Percentiles rank a stretch among this genome's conserved stretches.
phyloP scores from a whole-genome alignment of 2,797 vertebrate species.

The Labeo calbasu region DNA sequence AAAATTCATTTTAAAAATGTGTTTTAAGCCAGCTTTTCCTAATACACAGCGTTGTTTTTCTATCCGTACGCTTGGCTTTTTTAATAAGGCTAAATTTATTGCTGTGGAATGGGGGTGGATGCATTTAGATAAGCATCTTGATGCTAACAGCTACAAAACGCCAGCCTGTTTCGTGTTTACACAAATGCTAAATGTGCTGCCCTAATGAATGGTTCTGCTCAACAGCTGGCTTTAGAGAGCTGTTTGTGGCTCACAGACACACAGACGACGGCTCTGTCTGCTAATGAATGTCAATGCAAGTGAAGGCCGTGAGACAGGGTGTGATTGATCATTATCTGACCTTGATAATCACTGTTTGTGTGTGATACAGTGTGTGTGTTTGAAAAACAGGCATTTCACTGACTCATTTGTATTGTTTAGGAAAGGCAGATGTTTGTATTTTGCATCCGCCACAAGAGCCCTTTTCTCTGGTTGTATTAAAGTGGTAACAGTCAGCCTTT shows the following conservation, averaged over 20 bases:
- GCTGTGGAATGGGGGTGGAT: background rate
- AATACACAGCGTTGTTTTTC: background rate
- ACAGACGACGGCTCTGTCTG: constrained; percentile 41
- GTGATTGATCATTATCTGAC: constrained; percentile 57
- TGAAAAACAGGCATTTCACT: constrained; percentile 6
- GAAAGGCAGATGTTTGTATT: constrained; percentile 1
- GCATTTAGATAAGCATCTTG: constrained; percentile 33
- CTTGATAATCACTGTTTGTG: constrained; percentile 49
- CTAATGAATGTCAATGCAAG: constrained; percentile 35
- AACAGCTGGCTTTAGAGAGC: constrained; percentile 40
- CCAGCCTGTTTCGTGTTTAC: constrained; percentile 33
- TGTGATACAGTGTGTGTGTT: constrained; percentile 18
- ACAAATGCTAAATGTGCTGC: constrained; percentile 22
- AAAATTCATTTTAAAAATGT: background rate
- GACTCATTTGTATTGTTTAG: background rate
- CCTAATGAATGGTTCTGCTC: constrained; percentile 38
- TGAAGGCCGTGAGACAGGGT: constrained; percentile 1
- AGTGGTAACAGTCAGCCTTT: background rate
- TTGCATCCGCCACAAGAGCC: background rate
- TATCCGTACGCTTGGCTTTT: background rate
- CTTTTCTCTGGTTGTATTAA: background rate
- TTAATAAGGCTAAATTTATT: constrained; percentile 4
- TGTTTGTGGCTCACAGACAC: constrained; percentile 8
- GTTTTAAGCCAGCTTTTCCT: background rate
- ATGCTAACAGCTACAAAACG: constrained; percentile 14